Conservation (phyloP, 2,888 invertebrate species). For the Pteria penguin region DNA sequence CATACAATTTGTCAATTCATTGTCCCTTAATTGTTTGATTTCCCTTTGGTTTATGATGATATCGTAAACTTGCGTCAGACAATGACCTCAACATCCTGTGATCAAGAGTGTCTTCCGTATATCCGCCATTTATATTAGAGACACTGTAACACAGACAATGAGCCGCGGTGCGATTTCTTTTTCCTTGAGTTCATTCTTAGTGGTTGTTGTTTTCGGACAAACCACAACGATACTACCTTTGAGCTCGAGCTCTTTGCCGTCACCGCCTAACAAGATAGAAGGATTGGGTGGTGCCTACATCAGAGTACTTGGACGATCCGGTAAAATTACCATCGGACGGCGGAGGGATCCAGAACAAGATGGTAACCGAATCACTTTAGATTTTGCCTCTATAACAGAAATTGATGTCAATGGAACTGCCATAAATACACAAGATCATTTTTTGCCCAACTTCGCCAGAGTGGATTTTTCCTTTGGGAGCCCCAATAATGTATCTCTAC, state of each 20-base stretch:
- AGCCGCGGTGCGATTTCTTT: no score
- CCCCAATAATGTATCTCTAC: not conserved
- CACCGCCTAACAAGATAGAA: not conserved
- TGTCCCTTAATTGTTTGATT: no score
- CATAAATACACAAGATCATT: not conserved
- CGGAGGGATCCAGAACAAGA: not conserved
- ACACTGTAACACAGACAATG: no score
- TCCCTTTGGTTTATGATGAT: no score
- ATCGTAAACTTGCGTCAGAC: no score
- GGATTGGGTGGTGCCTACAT: not conserved
- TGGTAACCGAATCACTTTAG: not conserved
- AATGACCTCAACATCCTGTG: no score
- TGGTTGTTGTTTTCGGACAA: no score
- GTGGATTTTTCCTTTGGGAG: not conserved
- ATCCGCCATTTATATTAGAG: no score
- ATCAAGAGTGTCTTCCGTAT: no score
- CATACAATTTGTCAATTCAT: no score
- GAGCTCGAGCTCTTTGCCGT: not conserved
- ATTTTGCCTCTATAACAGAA: not conserved
- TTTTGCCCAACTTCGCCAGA: not conserved
- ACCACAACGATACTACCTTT: no score
- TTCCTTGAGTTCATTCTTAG: no score
- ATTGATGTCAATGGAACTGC: not conserved
- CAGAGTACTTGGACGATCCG: not conserved
- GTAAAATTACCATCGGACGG: not conserved